Evolutionary conservation across 2,113 vertebrate genomes (phyloP), one percentile per base, ranked within the genome.

Genomic region (Atrichornis clamosus): DNA sequence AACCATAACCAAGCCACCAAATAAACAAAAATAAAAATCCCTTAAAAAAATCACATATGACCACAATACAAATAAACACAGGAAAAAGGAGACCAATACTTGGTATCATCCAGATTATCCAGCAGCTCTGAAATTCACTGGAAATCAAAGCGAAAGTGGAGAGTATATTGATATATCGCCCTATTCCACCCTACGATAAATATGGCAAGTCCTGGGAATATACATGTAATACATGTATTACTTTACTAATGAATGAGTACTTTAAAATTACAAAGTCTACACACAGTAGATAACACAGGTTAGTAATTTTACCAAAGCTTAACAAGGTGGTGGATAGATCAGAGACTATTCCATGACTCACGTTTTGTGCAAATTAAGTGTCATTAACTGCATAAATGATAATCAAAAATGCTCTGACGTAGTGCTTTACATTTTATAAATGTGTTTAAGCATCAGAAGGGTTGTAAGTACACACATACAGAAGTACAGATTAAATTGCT

Each of bases 311-410:
- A 56, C 37, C 37, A 39, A 85, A 50, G 74, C 6, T 73, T 56
- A 91, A 76, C 32, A 1, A 7, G 44, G 22, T 74, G 52, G 22
- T 19, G 50, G 50, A 30, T 20, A 75, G 83, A 46, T 72, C 79
- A 95, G 47, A 80, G 33, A 92, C 90, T 39, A 87, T 28, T 76
- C 73, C 58, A 4, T 26, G 28, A 84, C 44, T 68, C 12, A 2
- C 6, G 39, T 67, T 82, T 63, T 94, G 91, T 78, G 80, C 67
- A 91, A 94, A 93, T 79, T n/a, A 78, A 76, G 65, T 63, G 93
- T 56, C 35, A n/a, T 56, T 91, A 93, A 63, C 41, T 75, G 76
- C 62, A 52, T 11, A 89, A 8, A 58, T 1, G 1, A 78, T 42
- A 18, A 87, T 46, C 10, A 60, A 56, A 76, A 85, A 75, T 18